Evolutionary conservation across 1,140 invertebrate species (phyloP), one percentile per base, ranked within the genome.

Genomic region (silkworm (Bombyx mori)): DNA sequence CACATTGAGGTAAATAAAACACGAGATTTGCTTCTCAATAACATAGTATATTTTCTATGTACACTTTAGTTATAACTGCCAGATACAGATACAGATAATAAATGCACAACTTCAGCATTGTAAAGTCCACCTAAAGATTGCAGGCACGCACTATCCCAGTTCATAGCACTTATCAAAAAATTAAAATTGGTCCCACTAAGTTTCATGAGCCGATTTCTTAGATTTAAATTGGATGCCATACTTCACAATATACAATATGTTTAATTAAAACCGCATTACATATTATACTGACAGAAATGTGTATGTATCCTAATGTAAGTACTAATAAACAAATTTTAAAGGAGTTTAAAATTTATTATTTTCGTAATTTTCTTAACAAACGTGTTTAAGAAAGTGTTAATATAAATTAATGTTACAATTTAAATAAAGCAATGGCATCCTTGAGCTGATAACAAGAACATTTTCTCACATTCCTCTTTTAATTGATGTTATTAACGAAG

Each of bases 51-150:
- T 85, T 85, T 77, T 77, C 69, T 82, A 85, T 84, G 78, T 86
- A 86, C 83, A 84, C 79, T 81, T 66, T 68, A 56, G 75, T 79
- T 73, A 75, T 85, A 35, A 35, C 70, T 55, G 68, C 82, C 71
- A 79, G n/a, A n/a, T n/a, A n/a, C n/a, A 81, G 79, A 80, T 83
- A 86, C 82, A 83, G 83, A 81, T 81, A 83, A 81, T 82, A 86
- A 85, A 86, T 85, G 83, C 83, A 86, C 82, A 86, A 86, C 83
- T 80, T 86, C 81, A 86, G 83, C 79, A 84, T 84, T 78, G 75
- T 76, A 84, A 82, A 77, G 66, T 64, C 58, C 57, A 66, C 57
- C 45, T 62, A 65, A 69, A 66, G 56, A 62, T 47, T 65, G 67
- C 69, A 75, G 68, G 68, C 75, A 71, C 66, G 69, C 68, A 35